These are phyloP conservation scores for Pygmarrhopalites habei DNA, from an alignment of 1,140 invertebrate genomes.

Conservation along the genomic window DNA sequence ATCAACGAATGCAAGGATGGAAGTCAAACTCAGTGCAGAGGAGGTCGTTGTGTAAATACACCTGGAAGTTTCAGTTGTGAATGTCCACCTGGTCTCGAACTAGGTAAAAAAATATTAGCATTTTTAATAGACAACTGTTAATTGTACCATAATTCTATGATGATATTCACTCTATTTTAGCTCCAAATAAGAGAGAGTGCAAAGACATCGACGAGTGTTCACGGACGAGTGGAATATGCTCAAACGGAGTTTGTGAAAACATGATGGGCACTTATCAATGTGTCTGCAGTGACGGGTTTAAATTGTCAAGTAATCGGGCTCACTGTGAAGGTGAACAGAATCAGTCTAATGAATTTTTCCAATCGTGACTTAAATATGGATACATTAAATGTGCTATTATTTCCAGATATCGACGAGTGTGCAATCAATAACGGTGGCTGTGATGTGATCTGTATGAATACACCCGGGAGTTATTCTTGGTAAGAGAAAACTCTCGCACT, in stretches of 20 bases:
- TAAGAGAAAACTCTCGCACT: too few relatives aligned
- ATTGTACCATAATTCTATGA: too few relatives aligned
- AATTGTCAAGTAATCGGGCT: conserved; percentile 55
- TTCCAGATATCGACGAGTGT: conserved; percentile 60
- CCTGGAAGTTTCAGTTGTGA: conserved; percentile 54
- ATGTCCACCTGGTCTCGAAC: conserved; percentile 62
- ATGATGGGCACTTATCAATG: conserved; percentile 72
- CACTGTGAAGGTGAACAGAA: conserved; percentile 57
- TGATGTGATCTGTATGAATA: conserved; percentile 56
- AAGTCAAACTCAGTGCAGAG: conserved; percentile 61
- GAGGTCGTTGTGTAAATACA: conserved; percentile 69
- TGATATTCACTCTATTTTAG: too few relatives aligned
- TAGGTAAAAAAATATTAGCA: conserved; percentile 41
- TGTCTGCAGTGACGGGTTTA: conserved; percentile 67
- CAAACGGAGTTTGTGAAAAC: conserved; percentile 78
- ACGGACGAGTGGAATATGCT: conserved; percentile 72
- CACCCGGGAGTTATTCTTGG: conserved; percentile 51
- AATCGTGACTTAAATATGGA: too few relatives aligned
- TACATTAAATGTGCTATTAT: too few relatives aligned
- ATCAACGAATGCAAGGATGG: conserved; percentile 72
- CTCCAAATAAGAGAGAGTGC: conserved; percentile 56
- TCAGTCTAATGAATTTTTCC: too few relatives aligned
- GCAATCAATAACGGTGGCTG: conserved; percentile 55
- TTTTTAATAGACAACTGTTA: too few relatives aligned
- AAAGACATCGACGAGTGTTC: conserved; percentile 56